A percentile compares a stretch with the other conserved stretches of the same genome.
Conservation (phyloP, 2,113 vertebrate genomes). For the Indri indri region DNA sequence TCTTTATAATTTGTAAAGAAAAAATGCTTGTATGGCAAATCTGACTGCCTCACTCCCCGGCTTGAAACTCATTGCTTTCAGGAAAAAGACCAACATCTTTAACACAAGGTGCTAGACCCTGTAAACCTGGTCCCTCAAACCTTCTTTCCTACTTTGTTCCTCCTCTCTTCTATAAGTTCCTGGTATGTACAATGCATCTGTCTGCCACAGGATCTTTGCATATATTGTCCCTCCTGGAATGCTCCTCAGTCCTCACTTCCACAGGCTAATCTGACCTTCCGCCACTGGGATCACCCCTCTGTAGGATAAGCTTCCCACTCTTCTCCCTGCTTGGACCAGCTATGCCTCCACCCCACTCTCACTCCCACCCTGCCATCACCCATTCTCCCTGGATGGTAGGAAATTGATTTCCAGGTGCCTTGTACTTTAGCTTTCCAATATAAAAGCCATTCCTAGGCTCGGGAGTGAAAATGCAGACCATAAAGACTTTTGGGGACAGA, state of each 20-base stretch:
- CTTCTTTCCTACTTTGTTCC: not conserved
- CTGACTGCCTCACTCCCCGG: not conserved
- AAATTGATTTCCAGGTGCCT: not conserved
- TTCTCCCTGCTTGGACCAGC: not conserved
- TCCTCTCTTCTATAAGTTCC: not conserved
- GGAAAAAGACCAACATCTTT: constrained; percentile 1
- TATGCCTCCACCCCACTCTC: not conserved
- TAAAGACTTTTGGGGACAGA: not conserved
- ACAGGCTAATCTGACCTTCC: not conserved
- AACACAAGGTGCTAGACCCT: not conserved
- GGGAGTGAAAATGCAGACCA: not conserved
- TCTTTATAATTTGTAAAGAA: not conserved
- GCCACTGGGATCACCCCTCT: not conserved
- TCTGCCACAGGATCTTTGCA: not conserved
- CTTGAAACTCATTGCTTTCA: constrained; percentile 1
- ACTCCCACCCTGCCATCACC: not conserved
- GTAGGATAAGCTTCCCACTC: not conserved
- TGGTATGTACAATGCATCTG: not conserved
- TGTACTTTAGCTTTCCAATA: not conserved
- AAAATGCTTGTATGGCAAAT: not conserved
- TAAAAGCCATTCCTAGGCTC: not conserved
- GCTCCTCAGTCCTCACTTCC: not conserved
- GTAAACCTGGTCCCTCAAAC: not conserved
- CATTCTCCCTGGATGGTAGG: not conserved
- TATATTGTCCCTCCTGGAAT: not conserved